phyloP scores from a whole-genome alignment of 2,888 invertebrate species.

The Psylliodes chrysocephalus region DNA sequence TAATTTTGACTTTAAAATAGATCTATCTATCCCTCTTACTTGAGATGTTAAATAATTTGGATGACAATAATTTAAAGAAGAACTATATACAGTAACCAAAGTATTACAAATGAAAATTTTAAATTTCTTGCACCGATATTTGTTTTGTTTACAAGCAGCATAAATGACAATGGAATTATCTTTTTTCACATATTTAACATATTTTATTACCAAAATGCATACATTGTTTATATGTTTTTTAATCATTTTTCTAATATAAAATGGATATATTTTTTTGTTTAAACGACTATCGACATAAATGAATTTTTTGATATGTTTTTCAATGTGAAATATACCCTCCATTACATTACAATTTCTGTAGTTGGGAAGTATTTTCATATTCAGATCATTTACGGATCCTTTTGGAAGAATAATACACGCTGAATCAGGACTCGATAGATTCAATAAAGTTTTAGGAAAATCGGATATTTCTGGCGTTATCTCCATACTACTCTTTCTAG shows the following conservation, averaged over 20 bases:
- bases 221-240: slow-evolving; percentile 26
- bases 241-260: slow-evolving; percentile 22
- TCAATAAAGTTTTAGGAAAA: not conserved
- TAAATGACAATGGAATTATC: not conserved
- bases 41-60: not conserved
- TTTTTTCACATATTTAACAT: slow-evolving; percentile 9
- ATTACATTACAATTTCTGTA: slow-evolving; percentile 8
- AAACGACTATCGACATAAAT: no score
- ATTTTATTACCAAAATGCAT: slow-evolving; percentile 19
- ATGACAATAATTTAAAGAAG: slow-evolving; percentile 24
- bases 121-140: slow-evolving; percentile 24
- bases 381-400: not conserved
- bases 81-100: slow-evolving; percentile 4
- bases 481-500: no score
- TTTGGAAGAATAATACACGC: not conserved
- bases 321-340: slow-evolving; percentile 23
- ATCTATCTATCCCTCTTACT: slow-evolving; percentile 20
- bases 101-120: not conserved
- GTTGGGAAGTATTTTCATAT: not conserved
- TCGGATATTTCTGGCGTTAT: not conserved
- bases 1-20: slow-evolving; percentile 14
- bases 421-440: not conserved
- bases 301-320: not conserved
- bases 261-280: slow-evolving; percentile 23
- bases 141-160: slow-evolving; percentile 25